Evolutionary conservation across 2,888 invertebrate species (phyloP).

Genomic region (Hydropsyche betteni): DNA sequence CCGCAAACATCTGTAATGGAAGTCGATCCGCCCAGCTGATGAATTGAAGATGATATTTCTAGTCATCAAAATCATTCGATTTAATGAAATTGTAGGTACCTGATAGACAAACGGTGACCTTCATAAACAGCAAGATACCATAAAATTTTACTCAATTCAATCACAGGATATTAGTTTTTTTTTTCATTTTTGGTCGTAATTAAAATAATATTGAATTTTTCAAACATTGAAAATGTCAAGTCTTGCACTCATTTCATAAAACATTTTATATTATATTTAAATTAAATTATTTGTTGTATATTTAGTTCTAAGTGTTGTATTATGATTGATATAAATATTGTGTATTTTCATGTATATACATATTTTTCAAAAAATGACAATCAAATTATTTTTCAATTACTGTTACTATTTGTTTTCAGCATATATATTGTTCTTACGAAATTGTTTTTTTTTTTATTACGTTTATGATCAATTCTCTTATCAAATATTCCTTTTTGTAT

Average conservation of each 20-base stretch:
- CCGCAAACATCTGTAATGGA: conserved; percentile 58
- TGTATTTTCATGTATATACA: conserved; percentile 9
- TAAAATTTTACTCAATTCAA: conserved; percentile 19
- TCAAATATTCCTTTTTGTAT: no score
- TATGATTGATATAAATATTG: conserved; percentile 10
- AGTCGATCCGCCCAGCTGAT: conserved; percentile 50
- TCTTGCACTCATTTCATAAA: conserved; percentile 9
- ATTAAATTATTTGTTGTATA: conserved; percentile 2
- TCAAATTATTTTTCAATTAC: conserved; percentile 2
- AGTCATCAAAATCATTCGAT: conserved; percentile 22
- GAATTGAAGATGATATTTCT: conserved; percentile 28
- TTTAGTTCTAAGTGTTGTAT: conserved; percentile 23
- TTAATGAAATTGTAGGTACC: conserved; percentile 32
- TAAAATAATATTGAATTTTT: neutral
- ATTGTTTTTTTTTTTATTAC: no score
- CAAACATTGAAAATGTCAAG: neutral
- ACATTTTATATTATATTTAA: neutral
- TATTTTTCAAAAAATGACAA: conserved; percentile 16
- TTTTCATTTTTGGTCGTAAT: conserved; percentile 34
- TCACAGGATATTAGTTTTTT: conserved; percentile 27
- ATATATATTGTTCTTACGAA: no score
- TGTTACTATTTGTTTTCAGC: no score
- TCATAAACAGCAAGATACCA: conserved; percentile 10
- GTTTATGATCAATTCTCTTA: no score
- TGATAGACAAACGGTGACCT: conserved; percentile 33